Evolutionary conservation across 2,113 vertebrate genomes (phyloP).

Genomic region (Todiramphus chloris): DNA sequence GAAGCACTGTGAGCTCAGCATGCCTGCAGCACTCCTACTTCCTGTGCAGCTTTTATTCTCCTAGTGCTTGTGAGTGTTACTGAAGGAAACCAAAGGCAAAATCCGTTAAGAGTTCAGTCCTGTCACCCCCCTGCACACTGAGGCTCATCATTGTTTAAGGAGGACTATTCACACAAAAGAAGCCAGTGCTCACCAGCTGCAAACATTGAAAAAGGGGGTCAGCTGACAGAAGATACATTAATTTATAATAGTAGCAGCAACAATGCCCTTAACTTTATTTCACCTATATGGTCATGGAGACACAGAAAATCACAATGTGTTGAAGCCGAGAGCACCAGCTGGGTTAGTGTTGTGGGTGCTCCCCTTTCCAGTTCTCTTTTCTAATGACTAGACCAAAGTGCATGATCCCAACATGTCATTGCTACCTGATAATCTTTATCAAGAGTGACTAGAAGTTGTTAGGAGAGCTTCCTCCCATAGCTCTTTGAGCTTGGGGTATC

Average conservation of each 20-base stretch:
- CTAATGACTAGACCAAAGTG: neutral
- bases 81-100: neutral
- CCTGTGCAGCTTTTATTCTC: neutral
- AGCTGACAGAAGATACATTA: neutral
- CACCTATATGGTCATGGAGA: neutral
- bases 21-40: neutral
- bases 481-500: neutral
- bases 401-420: neutral
- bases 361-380: neutral
- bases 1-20: neutral
- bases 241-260: neutral
- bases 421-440: neutral
- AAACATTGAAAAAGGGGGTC: neutral
- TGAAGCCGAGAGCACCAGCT: neutral
- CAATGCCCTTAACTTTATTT: neutral
- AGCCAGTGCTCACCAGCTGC: neutral
- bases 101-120: neutral
- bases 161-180: neutral
- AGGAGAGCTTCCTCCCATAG: neutral
- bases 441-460: neutral
- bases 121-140: fast-evolving
- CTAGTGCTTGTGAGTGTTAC: neutral
- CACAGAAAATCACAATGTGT: neutral
- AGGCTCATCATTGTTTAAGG: neutral
- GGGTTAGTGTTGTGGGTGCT: fast-evolving